Evolutionary conservation across 2,888 invertebrate genomes (phyloP), one percentile per base, ranked within the genome.

Genomic region (Sicus ferrugineus): DNA sequence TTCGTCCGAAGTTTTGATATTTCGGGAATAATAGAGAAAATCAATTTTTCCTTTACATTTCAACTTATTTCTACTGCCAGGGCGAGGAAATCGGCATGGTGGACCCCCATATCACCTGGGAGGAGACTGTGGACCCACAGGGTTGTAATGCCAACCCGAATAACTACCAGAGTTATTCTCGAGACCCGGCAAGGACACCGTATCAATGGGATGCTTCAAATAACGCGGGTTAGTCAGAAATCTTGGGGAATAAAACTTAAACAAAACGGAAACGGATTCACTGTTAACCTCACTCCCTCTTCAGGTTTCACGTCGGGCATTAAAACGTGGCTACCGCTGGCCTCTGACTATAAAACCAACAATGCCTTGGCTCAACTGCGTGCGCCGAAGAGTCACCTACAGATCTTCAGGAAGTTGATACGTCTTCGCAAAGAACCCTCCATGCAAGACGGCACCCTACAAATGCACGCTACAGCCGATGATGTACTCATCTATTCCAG

Each of bases 291-390:
- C 42, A 4, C 5, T 1, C 42, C 42, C 42, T 4, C 65, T 70
- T 14, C 26, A 78, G 73, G 78, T 23, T 82, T 77, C 34, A 75
- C 78, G 0, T 28, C 67, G 5, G 76, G 72, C 9, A 69, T 72
- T 11, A 48, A 71, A 0, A 89, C 91, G 0, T 92, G 92, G 92
- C 80, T 92, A 9, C 91, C 91, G 3, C 88, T 92, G 5, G 87
- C 90, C 48, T 77, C 79, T 0, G 88, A 90, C 62, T 91, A 88
- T 77, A 80, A 83, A 67, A 80, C 75, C 0, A 80, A 89, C 1
- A 92, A 92, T 78, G 87, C 91, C 2, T 84, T 85, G 68, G 79
- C 78, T 1, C 88, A 92, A 78, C 82, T 78, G 26, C 73, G 71
- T 0, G 78, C 76, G 0, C 80, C 84, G 0, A 83, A 85, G 19